These are phyloP conservation scores for Nymphicus hollandicus DNA, from an alignment of 2,113 vertebrate species.

Conservation along the genomic window DNA sequence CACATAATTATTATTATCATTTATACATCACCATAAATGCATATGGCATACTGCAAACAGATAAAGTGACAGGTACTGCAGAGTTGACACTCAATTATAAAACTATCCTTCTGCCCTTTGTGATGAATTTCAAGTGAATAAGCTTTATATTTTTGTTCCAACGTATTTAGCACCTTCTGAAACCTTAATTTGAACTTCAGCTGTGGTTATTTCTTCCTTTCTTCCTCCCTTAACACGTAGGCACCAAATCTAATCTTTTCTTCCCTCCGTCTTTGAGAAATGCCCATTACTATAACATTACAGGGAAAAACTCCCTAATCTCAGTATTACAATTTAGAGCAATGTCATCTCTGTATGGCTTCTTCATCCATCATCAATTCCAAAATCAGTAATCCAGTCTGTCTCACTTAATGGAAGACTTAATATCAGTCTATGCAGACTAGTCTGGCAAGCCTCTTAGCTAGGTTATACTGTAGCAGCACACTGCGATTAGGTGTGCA, in stretches of 20 bases:
- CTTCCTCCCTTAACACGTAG: not conserved
- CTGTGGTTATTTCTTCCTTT: conserved; percentile 8
- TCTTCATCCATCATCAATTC: conserved; percentile 63
- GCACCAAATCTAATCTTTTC: conserved; percentile 39
- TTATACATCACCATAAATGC: conserved; percentile 52
- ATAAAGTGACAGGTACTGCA: conserved; percentile 51
- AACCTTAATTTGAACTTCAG: conserved; percentile 54
- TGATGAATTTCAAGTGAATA: conserved; percentile 52
- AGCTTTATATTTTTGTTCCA: conserved; percentile 28
- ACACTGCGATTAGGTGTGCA: not conserved
- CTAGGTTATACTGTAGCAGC: conserved; percentile 3
- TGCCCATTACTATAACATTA: conserved; percentile 26
- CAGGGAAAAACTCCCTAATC: conserved; percentile 33
- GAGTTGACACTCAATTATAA: conserved; percentile 44
- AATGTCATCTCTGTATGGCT: conserved; percentile 25
- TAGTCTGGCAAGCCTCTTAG: conserved; percentile 31
- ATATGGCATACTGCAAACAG: conserved; percentile 41
- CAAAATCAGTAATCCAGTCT: conserved; percentile 55
- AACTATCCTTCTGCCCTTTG: conserved; percentile 29
- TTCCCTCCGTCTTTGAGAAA: conserved; percentile 37
- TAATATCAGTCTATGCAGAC: conserved; percentile 56
- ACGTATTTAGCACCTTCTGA: conserved; percentile 27
- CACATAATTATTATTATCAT: conserved; percentile 61
- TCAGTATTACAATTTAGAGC: conserved; percentile 26
- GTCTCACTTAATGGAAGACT: conserved; percentile 61